phyloP scores from a whole-genome alignment of 2,888 invertebrate genomes.

The Argyresthia goedartella region DNA sequence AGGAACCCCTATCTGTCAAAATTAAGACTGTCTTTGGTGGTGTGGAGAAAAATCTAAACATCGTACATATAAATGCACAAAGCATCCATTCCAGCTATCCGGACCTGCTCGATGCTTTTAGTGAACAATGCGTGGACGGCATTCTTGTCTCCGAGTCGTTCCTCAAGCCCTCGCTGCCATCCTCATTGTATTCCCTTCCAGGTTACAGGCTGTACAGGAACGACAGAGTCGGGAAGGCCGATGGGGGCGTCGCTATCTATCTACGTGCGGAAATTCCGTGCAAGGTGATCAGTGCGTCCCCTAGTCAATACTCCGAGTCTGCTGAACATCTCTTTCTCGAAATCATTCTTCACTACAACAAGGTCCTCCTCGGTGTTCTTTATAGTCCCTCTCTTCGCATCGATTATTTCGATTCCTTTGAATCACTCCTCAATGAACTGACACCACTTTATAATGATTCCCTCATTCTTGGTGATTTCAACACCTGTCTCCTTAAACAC shows the following conservation, averaged over 20 bases:
- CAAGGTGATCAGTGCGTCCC: background rate
- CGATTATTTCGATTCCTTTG: conserved; percentile 8
- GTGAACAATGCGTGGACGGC: conserved; percentile 1
- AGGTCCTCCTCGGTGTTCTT: conserved; percentile 6
- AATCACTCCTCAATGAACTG: background rate
- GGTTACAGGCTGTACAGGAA: conserved; percentile 2
- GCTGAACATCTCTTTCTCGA: conserved; percentile 7
- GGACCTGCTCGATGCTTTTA: conserved; percentile 3
- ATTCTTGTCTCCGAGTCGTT: conserved; percentile 7
- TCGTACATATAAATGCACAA: conserved; percentile 6
- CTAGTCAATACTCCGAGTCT: background rate
- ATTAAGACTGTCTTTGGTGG: too few relatives aligned
- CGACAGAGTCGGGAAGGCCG: background rate
- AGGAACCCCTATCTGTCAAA: too few relatives aligned
- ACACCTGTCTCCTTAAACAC: conserved; percentile 9
- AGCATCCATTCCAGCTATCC: conserved; percentile 3
- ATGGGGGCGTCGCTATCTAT: conserved; percentile 9
- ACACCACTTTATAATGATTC: conserved; percentile 3
- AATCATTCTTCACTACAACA: conserved; percentile 3
- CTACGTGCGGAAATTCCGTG: conserved; percentile 2
- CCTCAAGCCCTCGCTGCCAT: conserved; percentile 7
- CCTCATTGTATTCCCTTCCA: background rate
- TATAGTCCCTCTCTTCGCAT: conserved; percentile 7
- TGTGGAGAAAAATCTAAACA: background rate
- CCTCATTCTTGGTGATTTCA: conserved; percentile 10